Evolutionary conservation across 30 jellyfish, hydroid and myxozoan species (phyloP).

Genomic region (Rhopilema esculentum): DNA sequence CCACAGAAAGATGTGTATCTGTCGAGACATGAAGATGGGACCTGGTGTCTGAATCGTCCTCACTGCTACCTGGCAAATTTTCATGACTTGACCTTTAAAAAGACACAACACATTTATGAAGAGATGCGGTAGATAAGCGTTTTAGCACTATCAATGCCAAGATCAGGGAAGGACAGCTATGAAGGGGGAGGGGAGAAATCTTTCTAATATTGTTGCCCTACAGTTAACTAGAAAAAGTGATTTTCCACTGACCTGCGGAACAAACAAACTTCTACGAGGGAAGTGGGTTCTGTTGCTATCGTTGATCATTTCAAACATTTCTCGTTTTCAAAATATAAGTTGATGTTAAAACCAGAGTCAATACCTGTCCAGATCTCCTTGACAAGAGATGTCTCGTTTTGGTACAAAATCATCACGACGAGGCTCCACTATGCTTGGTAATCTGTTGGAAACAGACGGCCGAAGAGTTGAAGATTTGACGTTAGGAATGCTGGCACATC

Average conservation of each 20-base stretch:
- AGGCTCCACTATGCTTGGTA: constrained; percentile 95
- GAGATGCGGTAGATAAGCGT: neutral
- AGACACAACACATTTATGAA: neutral
- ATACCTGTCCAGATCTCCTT: neutral
- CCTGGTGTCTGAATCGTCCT: constrained; percentile 71
- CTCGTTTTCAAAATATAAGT: neutral
- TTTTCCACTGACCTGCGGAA: too few relatives aligned
- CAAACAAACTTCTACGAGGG: neutral
- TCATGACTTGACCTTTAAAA: constrained; percentile 51
- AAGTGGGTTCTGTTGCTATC: neutral
- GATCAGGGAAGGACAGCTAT: neutral
- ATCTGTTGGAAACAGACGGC: constrained; percentile 22
- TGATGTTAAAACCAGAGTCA: neutral
- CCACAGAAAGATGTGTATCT: constrained; percentile 24
- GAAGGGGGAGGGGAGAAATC: too few relatives aligned
- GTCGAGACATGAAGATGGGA: constrained; percentile 15
- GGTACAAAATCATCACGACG: constrained; percentile 29
- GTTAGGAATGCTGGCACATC: constrained; percentile 80
- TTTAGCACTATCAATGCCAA: neutral
- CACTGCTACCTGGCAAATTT: constrained; percentile 69
- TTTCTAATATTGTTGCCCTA: too few relatives aligned
- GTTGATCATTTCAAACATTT: neutral
- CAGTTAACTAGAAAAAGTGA: too few relatives aligned
- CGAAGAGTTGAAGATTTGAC: constrained; percentile 28
- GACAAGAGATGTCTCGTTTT: constrained; percentile 44